A percentile compares a stretch with the other conserved stretches of the same genome.
phyloP scores from a whole-genome alignment of 2,797 vertebrate genomes.

The Tragopan temminckii region DNA sequence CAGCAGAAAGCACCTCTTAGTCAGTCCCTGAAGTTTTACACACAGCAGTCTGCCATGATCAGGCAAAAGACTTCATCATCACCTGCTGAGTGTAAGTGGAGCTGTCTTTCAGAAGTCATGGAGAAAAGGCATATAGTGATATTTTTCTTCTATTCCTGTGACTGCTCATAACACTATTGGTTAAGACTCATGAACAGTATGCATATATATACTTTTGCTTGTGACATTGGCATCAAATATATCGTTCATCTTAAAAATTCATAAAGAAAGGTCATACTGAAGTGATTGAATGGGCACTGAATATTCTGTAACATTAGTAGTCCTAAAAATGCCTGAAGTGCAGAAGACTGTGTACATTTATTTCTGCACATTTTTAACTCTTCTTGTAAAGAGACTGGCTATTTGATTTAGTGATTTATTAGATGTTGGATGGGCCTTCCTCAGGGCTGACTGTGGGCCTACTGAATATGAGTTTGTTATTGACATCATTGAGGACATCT shows the following conservation, averaged over 20 bases:
- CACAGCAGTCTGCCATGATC: conserved; percentile 19
- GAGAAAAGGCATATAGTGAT: conserved; percentile 42
- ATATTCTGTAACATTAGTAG: neutral
- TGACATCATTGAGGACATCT: neutral
- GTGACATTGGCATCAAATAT: neutral
- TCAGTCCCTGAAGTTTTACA: conserved; percentile 27
- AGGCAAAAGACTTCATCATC: conserved; percentile 49
- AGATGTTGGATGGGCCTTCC: neutral
- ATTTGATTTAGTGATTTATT: neutral
- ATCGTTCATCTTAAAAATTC: neutral
- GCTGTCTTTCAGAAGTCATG: conserved; percentile 47
- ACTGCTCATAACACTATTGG: neutral
- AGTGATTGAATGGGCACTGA: neutral
- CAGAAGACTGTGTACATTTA: neutral
- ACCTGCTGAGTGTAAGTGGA: conserved; percentile 51
- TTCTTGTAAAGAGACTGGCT: neutral
- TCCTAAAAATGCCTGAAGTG: neutral
- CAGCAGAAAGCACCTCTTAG: conserved; percentile 61
- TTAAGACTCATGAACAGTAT: neutral
- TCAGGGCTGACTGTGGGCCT: neutral
- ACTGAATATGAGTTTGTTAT: neutral
- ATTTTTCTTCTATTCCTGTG: conserved; percentile 55
- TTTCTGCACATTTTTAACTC: neutral
- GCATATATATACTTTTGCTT: neutral
- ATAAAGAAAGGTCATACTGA: conserved; percentile 36